These are phyloP conservation scores for Hoplodrina ambigua DNA, from an alignment of 2,888 invertebrate species.

Conservation along the genomic window DNA sequence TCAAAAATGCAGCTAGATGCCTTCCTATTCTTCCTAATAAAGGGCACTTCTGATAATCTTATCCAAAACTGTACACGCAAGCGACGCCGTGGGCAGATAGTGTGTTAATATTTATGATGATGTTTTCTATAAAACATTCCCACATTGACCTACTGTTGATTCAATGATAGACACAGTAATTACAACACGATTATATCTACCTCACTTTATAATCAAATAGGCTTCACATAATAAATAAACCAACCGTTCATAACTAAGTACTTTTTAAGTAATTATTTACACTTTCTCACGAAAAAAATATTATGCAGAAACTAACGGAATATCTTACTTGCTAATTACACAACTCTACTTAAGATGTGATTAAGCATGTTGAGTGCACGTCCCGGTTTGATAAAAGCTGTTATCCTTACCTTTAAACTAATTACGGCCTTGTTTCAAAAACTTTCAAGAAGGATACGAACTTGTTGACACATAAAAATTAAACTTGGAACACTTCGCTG, in stretches of 20 bases:
- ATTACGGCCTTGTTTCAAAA: slow-evolving; percentile 75
- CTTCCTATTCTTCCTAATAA: too few species aligned
- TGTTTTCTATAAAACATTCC: slow-evolving; percentile 12
- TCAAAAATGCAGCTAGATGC: neutral
- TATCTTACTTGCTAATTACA: slow-evolving; percentile 17
- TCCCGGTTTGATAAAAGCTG: slow-evolving; percentile 55
- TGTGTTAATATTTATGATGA: slow-evolving; percentile 11
- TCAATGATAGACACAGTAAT: slow-evolving; percentile 23
- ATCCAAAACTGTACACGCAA: neutral
- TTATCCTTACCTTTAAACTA: slow-evolving; percentile 72
- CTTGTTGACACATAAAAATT: slow-evolving; percentile 72
- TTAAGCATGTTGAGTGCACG: neutral
- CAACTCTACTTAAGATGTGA: neutral
- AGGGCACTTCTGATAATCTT: neutral
- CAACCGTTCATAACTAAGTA: slow-evolving; percentile 13
- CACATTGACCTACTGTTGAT: slow-evolving; percentile 42
- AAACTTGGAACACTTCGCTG: slow-evolving; percentile 47
- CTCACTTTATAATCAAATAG: slow-evolving; percentile 18
- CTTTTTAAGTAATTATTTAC: slow-evolving; percentile 28
- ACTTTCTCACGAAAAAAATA: slow-evolving; percentile 50
- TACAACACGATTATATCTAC: slow-evolving; percentile 26
- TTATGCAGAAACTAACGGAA: slow-evolving; percentile 36
- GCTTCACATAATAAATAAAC: slow-evolving; percentile 30
- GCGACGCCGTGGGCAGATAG: neutral
- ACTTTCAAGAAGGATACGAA: slow-evolving; percentile 74